These are phyloP conservation scores for Anguilla marmorata DNA, from an alignment of 2,797 vertebrate genomes.

Conservation along the genomic window DNA sequence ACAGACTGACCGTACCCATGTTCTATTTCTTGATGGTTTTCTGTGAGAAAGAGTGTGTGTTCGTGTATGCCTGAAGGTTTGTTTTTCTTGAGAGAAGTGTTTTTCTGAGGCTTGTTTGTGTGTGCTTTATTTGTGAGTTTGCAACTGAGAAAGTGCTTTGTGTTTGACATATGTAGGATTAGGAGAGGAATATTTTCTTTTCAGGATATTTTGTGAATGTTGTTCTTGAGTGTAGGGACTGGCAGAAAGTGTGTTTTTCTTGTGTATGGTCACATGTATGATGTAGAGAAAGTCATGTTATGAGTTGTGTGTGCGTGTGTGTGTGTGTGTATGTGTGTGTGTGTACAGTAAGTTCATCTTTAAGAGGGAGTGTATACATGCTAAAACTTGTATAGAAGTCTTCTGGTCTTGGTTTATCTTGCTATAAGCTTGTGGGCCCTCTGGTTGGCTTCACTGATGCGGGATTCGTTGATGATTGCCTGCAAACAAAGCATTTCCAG, in stretches of 20 bases:
- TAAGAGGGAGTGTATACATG: neutral
- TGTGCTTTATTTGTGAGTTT: neutral
- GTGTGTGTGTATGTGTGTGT: neutral
- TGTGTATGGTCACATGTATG: neutral
- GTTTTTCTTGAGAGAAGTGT: too few species aligned
- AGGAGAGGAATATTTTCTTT: too few species aligned
- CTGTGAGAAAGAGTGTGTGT: too few species aligned
- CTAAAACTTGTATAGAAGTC: neutral
- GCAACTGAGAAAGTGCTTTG: too few species aligned
- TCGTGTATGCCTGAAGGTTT: too few species aligned
- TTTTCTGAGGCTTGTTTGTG: neutral
- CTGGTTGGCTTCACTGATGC: constrained; percentile 78
- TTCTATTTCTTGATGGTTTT: neutral
- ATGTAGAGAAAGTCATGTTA: too few species aligned
- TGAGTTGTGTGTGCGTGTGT: neutral
- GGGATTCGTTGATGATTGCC: constrained; percentile 73
- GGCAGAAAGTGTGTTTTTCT: too few species aligned
- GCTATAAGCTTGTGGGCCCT: constrained; percentile 75
- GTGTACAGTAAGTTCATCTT: neutral
- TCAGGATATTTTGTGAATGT: too few species aligned
- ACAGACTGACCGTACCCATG: neutral
- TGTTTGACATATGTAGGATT: too few species aligned
- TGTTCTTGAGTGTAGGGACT: too few species aligned
- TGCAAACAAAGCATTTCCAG: constrained; percentile 49
- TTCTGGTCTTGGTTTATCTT: constrained; percentile 50